Percentiles rank a stretch among this genome's conserved stretches.
These are phyloP conservation scores for Siniperca obscura DNA, from an alignment of 2,797 vertebrate species.

Conservation along the genomic window DNA sequence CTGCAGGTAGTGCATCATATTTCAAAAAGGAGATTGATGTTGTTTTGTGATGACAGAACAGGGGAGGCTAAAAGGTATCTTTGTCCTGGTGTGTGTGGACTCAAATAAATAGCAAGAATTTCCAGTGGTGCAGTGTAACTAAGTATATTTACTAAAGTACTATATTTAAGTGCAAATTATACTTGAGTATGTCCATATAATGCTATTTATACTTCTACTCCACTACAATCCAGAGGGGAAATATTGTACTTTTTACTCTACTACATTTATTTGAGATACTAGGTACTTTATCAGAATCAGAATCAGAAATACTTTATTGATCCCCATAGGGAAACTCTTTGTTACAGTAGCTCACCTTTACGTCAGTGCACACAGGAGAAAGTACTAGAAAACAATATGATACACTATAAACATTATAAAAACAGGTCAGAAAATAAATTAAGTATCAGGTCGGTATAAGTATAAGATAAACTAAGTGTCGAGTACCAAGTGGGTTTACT, in stretches of 20 bases:
- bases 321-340: too few species aligned
- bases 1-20: constrained; percentile 48
- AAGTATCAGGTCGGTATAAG: too few species aligned
- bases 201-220: background rate
- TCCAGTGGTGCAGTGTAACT: background rate
- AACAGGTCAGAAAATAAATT: too few species aligned
- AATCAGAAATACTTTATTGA: too few species aligned
- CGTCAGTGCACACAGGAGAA: too few species aligned
- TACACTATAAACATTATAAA: too few species aligned
- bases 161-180: background rate
- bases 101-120: background rate
- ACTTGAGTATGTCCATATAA: background rate
- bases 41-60: constrained; percentile 40
- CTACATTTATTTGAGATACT: background rate
- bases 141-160: background rate
- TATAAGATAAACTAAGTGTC: too few species aligned
- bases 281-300: background rate
- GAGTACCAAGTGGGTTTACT: too few species aligned
- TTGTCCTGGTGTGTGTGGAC: constrained; percentile 14
- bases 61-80: background rate
- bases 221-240: background rate
- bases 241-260: background rate
- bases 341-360: too few species aligned
- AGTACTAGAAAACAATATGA: too few species aligned
- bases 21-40: constrained; percentile 50